Evolutionary conservation across 92 coral and sea anemone species (phyloP), one percentile per base, ranked within the genome.

Genomic region (Montipora capitata): DNA sequence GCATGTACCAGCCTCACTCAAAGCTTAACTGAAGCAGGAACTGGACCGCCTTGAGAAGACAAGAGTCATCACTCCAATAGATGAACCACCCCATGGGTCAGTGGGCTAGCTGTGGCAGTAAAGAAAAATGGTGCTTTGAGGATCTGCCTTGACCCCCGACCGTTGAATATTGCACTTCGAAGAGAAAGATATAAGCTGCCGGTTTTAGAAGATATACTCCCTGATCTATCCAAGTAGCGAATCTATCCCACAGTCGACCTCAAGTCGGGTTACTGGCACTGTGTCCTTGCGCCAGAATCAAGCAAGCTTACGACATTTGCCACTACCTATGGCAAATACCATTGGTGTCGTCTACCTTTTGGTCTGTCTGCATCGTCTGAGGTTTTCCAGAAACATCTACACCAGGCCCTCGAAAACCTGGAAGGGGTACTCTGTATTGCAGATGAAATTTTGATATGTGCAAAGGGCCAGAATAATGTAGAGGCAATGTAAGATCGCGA

Each of bases 1-100:
- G 94, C 35, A 27, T 13, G 82, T 91, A 56, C 94, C 94, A 27
- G 68, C 87, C 52, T 78, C 85, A 48, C 85, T 91, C 81, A 63
- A 77, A 85, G 18, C 39, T 2, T 72, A 85, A 59, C 85, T 88
- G 35, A 88, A 81, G 78, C 20, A 17, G 73, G 92, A 88, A 57
- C 63, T 88, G 16, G 80, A 88, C 68, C 87, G 92, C n/a, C 82
- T 81, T 40, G 87, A 72, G 81, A 74, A 88, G 59, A 49, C 74
- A 49, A 83, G 78, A 44, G 92, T 87, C 78, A 80, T 88, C 3
- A 8, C 51, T 45, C 51, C 51, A 45, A 45, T 45, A 5, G 9
- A 45, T 2, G 51, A 45, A 8, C 51, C 76, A 89, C 88, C 39
- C 84, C 89, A 40, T 74, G 79, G 89, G 93, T 89, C 17, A 83